phyloP scores from a whole-genome alignment of 2,113 vertebrate genomes.

The Terrapene triunguis region DNA sequence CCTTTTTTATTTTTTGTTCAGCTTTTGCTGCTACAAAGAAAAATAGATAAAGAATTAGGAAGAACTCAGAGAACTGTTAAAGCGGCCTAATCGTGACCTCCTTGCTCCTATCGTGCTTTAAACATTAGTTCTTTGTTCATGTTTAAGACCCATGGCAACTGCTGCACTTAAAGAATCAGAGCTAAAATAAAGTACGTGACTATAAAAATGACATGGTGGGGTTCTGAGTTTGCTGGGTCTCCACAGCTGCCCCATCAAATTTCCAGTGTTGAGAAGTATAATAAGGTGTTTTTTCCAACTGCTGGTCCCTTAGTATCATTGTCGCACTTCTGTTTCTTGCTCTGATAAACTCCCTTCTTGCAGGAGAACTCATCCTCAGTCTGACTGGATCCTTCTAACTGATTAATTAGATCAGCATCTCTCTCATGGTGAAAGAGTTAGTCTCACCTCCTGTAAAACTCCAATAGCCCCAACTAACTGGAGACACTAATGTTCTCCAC shows the following conservation, averaged over 20 bases:
- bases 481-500: constrained; percentile 62
- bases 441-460: not conserved
- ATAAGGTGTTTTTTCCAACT: not conserved
- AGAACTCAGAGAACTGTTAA: not conserved
- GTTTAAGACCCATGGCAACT: not conserved
- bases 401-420: rapidly evolving
- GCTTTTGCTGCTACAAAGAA: not conserved
- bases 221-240: not conserved
- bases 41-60: not conserved
- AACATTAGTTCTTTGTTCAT: not conserved
- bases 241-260: not conserved
- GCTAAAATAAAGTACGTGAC: not conserved
- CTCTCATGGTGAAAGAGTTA: not conserved
- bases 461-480: not conserved
- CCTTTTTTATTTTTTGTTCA: not conserved
- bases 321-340: not conserved
- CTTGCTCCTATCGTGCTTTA: rapidly evolving
- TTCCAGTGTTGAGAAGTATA: not conserved
- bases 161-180: rapidly evolving
- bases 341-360: not conserved
- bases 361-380: not conserved
- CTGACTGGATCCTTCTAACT: not conserved
- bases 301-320: not conserved
- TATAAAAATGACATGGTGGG: not conserved
- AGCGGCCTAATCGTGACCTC: not conserved